phyloP scores from a whole-genome alignment of 1,140 invertebrate species.

The Drosophila varians region DNA sequence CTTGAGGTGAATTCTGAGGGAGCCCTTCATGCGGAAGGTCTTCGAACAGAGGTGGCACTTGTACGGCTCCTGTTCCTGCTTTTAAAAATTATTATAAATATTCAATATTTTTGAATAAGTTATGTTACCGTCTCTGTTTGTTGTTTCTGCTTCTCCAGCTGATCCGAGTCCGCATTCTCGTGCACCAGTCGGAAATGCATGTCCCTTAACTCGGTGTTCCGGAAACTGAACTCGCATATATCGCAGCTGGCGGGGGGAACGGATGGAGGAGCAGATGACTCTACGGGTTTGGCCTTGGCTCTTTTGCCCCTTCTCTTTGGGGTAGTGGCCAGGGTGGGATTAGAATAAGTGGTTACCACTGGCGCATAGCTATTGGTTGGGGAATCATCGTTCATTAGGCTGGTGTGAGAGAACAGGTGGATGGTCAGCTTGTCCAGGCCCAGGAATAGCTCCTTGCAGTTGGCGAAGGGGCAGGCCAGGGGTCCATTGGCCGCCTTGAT shows the following conservation, averaged over 20 bases:
- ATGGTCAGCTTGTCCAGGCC: constrained; percentile 94
- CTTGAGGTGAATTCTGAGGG: constrained; percentile 91
- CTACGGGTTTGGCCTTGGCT: constrained; percentile 37
- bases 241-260: constrained; percentile 85
- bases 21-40: constrained; percentile 91
- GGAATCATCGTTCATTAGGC: constrained; percentile 40
- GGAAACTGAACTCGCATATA: constrained; percentile 89
- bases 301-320: constrained; percentile 53
- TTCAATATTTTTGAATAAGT: not conserved
- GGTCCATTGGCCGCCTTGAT: constrained; percentile 90
- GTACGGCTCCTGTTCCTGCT: constrained; percentile 84
- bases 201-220: constrained; percentile 87
- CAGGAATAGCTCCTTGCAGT: constrained; percentile 89
- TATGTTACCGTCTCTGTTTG: constrained; percentile 13
- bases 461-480: constrained; percentile 87
- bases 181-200: constrained; percentile 91
- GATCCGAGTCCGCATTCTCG: constrained; percentile 83
- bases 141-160: not conserved
- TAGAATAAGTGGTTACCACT: not conserved
- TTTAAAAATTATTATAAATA: not conserved
- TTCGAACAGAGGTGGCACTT: constrained; percentile 91
- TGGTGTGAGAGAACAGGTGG: constrained; percentile 90
- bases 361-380: not conserved
- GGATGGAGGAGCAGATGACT: constrained; percentile 7
- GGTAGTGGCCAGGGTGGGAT: not conserved